phyloP scores from a whole-genome alignment of 1,140 invertebrate species.

The Tribolium madens region DNA sequence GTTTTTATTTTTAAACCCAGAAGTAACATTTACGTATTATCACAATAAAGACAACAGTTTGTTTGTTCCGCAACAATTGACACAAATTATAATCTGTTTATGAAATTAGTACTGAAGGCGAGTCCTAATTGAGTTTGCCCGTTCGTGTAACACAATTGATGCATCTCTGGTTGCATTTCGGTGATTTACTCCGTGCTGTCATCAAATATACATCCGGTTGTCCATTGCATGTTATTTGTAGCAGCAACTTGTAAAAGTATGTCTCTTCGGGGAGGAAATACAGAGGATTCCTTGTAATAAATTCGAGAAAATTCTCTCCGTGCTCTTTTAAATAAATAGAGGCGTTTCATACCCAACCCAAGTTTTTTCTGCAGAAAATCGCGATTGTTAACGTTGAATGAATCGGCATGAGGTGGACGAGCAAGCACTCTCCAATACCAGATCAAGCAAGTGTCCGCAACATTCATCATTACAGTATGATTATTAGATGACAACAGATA shows the following conservation, averaged over 20 bases:
- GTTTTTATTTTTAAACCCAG: background rate
- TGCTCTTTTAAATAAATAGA: conserved; percentile 16
- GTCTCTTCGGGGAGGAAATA: conserved; percentile 2
- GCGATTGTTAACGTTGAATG: background rate
- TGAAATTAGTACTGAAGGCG: background rate
- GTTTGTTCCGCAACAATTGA: conserved; percentile 11
- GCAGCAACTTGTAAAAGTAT: conserved; percentile 2
- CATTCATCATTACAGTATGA: background rate
- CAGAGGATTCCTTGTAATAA: background rate
- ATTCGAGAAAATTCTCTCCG: conserved; percentile 1
- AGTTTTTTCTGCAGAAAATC: background rate
- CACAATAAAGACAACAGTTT: background rate
- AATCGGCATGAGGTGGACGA: too few species aligned
- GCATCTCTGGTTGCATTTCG: background rate
- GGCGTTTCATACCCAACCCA: too few species aligned
- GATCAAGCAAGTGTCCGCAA: background rate
- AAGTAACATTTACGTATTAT: background rate
- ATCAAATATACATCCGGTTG: background rate
- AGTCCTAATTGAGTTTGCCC: background rate
- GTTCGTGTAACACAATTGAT: background rate
- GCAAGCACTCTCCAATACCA: too few species aligned
- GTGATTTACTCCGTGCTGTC: background rate
- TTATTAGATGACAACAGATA: background rate
- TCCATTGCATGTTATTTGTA: background rate
- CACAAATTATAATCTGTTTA: background rate